A percentile compares a stretch with the other conserved stretches of the same genome.
These are phyloP conservation scores for Artemisiospiza belli DNA, from an alignment of 2,113 vertebrate genomes.

Conservation along the genomic window DNA sequence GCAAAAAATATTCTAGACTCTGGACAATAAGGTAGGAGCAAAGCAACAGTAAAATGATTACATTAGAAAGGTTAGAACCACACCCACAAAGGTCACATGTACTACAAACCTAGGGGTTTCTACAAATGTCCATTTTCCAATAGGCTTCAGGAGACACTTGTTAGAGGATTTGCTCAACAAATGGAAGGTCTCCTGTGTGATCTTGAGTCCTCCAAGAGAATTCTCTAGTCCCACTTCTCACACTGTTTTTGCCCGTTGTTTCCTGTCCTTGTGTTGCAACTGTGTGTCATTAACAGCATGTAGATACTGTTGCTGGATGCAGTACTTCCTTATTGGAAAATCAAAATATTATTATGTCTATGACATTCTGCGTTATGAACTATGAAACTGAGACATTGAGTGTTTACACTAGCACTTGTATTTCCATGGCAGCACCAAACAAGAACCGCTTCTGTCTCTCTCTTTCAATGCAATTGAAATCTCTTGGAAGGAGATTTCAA, in stretches of 20 bases:
- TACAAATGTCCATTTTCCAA: background rate
- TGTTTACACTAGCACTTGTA: background rate
- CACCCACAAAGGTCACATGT: background rate
- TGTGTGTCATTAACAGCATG: background rate
- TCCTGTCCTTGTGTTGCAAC: background rate
- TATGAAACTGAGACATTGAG: background rate
- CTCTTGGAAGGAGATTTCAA: background rate
- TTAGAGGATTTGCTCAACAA: background rate
- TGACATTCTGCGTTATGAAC: background rate
- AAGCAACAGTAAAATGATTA: background rate
- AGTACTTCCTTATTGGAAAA: background rate
- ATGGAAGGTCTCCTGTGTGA: background rate
- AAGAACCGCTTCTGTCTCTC: background rate
- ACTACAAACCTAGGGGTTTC: background rate
- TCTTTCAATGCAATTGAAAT: too few relatives aligned
- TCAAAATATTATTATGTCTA: background rate
- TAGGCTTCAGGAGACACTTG: background rate
- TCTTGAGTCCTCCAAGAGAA: rapidly evolving
- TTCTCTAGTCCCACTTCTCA: background rate
- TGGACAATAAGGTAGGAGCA: background rate
- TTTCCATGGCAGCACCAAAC: background rate
- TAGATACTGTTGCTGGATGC: background rate
- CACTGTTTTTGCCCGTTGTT: background rate
- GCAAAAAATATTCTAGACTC: background rate
- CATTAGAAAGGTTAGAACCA: background rate